Evolutionary conservation across 2,888 invertebrate species (phyloP).

Genomic region (Labia minor): DNA sequence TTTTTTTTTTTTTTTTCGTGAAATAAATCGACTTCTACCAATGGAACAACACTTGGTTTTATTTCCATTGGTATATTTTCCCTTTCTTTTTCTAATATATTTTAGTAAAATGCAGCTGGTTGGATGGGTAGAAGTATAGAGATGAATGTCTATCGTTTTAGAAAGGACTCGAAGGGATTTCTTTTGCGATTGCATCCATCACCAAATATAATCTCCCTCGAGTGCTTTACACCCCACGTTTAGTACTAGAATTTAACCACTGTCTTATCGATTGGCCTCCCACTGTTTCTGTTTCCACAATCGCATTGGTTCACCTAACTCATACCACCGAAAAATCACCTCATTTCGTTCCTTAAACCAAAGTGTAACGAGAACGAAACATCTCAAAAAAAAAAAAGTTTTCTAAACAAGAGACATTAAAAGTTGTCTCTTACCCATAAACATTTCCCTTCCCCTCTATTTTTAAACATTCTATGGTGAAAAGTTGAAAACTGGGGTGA

Average conservation of each 20-base stretch:
- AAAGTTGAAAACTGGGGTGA: background rate
- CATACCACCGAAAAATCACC: background rate
- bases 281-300: background rate
- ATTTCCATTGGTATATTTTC: background rate
- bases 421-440: background rate
- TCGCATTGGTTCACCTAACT: background rate
- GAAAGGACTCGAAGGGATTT: background rate
- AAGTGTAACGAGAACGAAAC: background rate
- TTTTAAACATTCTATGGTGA: background rate
- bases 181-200: background rate
- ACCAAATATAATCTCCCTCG: slow-evolving; percentile 2
- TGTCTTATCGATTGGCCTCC: background rate
- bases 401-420: background rate
- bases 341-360: background rate
- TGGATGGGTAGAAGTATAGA: background rate
- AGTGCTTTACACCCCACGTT: background rate
- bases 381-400: background rate
- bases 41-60: background rate
- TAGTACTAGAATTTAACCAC: background rate
- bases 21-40: background rate
- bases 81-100: background rate
- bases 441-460: background rate
- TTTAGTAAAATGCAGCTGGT: background rate
- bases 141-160: background rate
- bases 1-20: no score